These are phyloP conservation scores for Lordiphosa fenestrarum DNA, from an alignment of 2,888 invertebrate genomes.

Conservation along the genomic window DNA sequence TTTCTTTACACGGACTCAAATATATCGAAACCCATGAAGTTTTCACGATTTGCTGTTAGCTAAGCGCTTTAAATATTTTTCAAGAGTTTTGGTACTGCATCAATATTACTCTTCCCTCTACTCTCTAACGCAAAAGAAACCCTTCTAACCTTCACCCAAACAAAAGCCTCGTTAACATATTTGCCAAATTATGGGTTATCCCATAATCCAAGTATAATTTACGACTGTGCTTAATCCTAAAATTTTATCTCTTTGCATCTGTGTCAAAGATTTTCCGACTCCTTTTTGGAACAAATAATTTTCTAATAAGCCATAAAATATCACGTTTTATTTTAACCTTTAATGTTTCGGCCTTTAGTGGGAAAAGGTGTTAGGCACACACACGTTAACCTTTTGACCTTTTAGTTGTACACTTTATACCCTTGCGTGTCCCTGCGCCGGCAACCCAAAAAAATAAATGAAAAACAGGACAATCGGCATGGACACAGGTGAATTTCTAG, in stretches of 20 bases:
- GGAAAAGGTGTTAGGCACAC: constrained; percentile 53
- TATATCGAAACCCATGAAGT: no score
- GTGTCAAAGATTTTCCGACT: constrained; percentile 10
- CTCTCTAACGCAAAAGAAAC: no score
- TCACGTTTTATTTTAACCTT: constrained; percentile 32
- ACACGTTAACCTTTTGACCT: constrained; percentile 58
- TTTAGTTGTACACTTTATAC: constrained; percentile 39
- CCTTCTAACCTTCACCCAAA: not conserved
- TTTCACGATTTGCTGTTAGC: no score
- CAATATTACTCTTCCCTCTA: no score
- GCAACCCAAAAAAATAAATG: constrained; percentile 6
- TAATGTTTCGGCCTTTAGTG: constrained; percentile 16
- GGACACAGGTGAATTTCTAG: constrained; percentile 62
- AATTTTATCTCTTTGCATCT: constrained; percentile 33
- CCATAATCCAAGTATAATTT: constrained; percentile 38
- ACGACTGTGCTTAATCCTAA: constrained; percentile 22
- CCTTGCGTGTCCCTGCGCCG: constrained; percentile 45
- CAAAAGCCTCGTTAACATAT: constrained; percentile 10
- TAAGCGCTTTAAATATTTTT: no score
- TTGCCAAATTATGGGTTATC: constrained; percentile 56
- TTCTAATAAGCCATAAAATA: constrained; percentile 75
- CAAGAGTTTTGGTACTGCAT: no score
- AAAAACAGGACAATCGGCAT: constrained; percentile 52
- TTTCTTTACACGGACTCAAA: no score
- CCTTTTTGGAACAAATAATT: constrained; percentile 44